A percentile compares a stretch with the other conserved stretches of the same genome.
Conservation (phyloP, 1,140 invertebrate species). For the Saccostrea cuccullata region DNA sequence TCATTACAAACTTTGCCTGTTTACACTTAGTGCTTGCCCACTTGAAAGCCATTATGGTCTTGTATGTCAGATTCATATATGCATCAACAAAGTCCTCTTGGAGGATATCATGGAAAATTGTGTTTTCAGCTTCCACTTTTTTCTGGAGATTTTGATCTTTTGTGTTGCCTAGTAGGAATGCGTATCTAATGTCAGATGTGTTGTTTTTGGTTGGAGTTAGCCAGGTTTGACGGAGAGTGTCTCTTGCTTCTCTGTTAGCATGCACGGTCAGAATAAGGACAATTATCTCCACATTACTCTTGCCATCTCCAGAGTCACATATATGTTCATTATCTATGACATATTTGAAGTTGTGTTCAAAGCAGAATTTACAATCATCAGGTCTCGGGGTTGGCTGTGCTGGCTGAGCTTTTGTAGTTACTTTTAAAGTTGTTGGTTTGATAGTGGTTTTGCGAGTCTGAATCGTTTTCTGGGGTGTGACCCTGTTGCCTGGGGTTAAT, state of each 20-base stretch:
- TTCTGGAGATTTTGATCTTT: conserved; percentile 11
- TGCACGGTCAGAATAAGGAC: conserved; percentile 50
- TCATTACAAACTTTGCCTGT: conserved; percentile 80
- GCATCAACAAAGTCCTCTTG: conserved; percentile 88
- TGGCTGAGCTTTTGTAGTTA: background rate
- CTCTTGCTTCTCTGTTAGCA: conserved; percentile 20
- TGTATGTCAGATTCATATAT: conserved; percentile 91
- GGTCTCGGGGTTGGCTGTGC: conserved; percentile 5
- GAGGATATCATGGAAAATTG: conserved; percentile 84
- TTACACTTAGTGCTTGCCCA: conserved; percentile 85
- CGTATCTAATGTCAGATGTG: conserved; percentile 50
- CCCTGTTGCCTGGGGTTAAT: background rate
- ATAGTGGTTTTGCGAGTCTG: background rate
- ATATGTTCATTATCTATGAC: conserved; percentile 50
- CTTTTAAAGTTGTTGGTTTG: background rate
- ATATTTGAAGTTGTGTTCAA: conserved; percentile 40
- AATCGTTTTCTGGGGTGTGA: background rate
- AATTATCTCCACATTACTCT: conserved; percentile 24
- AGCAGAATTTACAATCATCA: conserved; percentile 38
- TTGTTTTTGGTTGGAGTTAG: conserved; percentile 53
- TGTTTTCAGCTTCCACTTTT: conserved; percentile 80
- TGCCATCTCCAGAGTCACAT: conserved; percentile 14
- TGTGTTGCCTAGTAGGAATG: conserved; percentile 52
- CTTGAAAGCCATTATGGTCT: conserved; percentile 89
- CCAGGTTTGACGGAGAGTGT: conserved; percentile 60